Conservation (phyloP, 2,797 vertebrate species). For the Champsocephalus gunnari region DNA sequence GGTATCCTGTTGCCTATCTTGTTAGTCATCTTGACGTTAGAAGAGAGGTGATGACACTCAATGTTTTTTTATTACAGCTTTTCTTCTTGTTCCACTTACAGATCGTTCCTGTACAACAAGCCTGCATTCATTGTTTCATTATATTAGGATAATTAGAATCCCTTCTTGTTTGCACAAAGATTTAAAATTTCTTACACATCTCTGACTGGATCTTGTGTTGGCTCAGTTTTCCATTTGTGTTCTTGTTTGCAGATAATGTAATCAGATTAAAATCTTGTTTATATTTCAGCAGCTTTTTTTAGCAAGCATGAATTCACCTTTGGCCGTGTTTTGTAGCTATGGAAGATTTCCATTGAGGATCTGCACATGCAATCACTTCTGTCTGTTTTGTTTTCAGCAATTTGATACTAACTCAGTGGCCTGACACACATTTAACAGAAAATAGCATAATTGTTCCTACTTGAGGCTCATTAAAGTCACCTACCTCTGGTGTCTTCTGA, state of each 20-base stretch:
- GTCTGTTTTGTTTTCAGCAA: conserved; percentile 4
- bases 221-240: conserved; percentile 17
- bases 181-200: conserved; percentile 2
- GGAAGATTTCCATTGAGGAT: conserved; percentile 31
- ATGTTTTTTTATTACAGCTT: conserved; percentile 40
- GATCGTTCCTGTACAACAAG: conserved; percentile 7
- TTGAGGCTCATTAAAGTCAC: conserved; percentile 1
- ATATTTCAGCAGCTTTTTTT: conserved; percentile 51
- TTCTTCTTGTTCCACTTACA: conserved; percentile 20
- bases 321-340: conserved; percentile 13
- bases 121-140: conserved; percentile 17
- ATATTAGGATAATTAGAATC: background rate
- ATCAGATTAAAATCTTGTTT: conserved; percentile 70
- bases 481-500: background rate
- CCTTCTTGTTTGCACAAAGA: conserved; percentile 26
- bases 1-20: conserved; percentile 66
- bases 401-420: background rate
- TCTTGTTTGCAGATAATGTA: conserved; percentile 22
- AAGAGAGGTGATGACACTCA: conserved; percentile 47
- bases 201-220: conserved; percentile 30
- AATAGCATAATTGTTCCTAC: background rate
- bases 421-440: background rate
- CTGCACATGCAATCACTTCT: background rate
- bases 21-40: conserved; percentile 74
- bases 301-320: conserved; percentile 48